A percentile compares a stretch with the other conserved stretches of the same genome.
These are phyloP conservation scores for Plutomurus gul DNA, from an alignment of 1,140 invertebrate species.

Conservation along the genomic window DNA sequence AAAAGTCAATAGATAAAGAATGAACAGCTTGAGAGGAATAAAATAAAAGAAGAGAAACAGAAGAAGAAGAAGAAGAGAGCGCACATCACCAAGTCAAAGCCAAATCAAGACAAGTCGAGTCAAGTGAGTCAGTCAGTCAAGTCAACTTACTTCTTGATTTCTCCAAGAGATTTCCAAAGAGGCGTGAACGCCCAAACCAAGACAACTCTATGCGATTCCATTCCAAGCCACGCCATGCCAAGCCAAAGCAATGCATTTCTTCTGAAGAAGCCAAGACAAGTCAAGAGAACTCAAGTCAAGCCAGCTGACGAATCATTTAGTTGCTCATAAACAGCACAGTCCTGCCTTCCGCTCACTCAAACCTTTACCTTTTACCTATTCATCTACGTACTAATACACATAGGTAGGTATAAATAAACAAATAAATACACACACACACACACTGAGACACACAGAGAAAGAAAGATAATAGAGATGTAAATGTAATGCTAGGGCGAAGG, in stretches of 20 bases:
- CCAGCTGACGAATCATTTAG: conserved; percentile 12
- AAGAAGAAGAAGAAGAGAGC: too few relatives aligned
- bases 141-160: too few relatives aligned
- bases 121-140: conserved; percentile 6
- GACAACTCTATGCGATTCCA: not conserved
- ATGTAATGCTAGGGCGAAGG: not conserved
- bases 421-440: not conserved
- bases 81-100: not conserved
- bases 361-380: too few relatives aligned
- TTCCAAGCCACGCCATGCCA: not conserved
- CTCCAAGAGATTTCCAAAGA: conserved; percentile 26
- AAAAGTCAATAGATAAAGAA: conserved; percentile 5
- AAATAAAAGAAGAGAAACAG: not conserved
- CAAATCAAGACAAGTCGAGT: conserved; percentile 2
- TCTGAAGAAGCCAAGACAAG: not conserved
- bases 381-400: not conserved
- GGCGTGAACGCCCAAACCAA: conserved; percentile 8
- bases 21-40: not conserved
- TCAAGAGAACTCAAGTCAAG: not conserved
- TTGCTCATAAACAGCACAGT: not conserved
- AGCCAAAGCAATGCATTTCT: too few relatives aligned
- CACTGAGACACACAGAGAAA: not conserved
- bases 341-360: not conserved
- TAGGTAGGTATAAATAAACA: not conserved
- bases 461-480: not conserved